Percentiles rank a stretch among this genome's conserved stretches.
Conservation (phyloP, 1,140 invertebrate species). For the Magallana ariakensis region DNA sequence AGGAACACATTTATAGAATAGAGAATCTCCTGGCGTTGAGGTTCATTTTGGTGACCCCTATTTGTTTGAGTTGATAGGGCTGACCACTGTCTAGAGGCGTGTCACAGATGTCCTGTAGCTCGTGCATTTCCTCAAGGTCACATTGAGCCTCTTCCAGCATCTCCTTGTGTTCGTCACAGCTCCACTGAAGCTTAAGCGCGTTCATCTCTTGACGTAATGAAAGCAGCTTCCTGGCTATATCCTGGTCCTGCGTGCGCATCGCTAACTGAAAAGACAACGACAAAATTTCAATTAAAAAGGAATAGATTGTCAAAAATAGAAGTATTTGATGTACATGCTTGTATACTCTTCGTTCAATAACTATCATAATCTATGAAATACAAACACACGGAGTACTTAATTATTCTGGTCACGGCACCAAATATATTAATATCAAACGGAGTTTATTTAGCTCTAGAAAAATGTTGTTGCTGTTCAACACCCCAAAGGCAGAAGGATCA, state of each 20-base stretch:
- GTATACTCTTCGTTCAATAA: too few species aligned
- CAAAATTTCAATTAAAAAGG: too few species aligned
- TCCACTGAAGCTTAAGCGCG: conserved; percentile 39
- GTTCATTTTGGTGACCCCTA: conserved; percentile 47
- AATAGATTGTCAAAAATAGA: too few species aligned
- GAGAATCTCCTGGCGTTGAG: conserved; percentile 40
- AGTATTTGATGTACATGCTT: too few species aligned
- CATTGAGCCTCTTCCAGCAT: conserved; percentile 45
- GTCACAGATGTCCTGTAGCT: conserved; percentile 49
- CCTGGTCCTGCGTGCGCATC: conserved; percentile 42
- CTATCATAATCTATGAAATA: too few species aligned
- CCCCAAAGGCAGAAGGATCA: too few species aligned
- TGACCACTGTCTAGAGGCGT: conserved; percentile 18
- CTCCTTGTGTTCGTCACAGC: conserved; percentile 49
- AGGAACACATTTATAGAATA: conserved; percentile 16
- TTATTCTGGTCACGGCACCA: too few species aligned
- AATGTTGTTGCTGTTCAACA: too few species aligned
- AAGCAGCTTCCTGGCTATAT: conserved; percentile 36
- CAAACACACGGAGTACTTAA: too few species aligned
- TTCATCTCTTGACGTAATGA: conserved; percentile 43
- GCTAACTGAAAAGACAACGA: conserved; percentile 26
- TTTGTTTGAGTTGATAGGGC: conserved; percentile 41
- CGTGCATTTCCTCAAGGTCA: conserved; percentile 46
- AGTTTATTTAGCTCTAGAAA: too few species aligned
- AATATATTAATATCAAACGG: too few species aligned